phyloP scores from a whole-genome alignment of 1,140 invertebrate genomes.

The Drosophila pruinosa region DNA sequence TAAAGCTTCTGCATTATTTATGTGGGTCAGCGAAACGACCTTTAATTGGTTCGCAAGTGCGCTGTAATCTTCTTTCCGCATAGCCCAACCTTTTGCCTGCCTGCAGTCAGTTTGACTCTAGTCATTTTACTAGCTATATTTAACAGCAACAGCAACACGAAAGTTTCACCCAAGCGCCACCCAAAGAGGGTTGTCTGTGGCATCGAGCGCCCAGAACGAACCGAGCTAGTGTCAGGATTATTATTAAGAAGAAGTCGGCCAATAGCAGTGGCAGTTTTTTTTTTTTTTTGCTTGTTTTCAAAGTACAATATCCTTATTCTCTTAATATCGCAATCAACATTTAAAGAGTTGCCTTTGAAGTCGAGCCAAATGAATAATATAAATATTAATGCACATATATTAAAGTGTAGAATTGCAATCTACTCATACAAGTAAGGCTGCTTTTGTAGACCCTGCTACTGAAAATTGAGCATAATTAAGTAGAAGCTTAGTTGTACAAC shows the following conservation, averaged over 20 bases:
- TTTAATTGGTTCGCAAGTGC: constrained; percentile 73
- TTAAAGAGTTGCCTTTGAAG: background rate
- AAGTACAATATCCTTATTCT: background rate
- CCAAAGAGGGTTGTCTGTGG: background rate
- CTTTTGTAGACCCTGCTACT: background rate
- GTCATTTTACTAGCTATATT: constrained; percentile 44
- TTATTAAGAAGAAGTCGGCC: constrained; percentile 18
- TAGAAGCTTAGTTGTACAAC: background rate
- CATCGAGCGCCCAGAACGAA: background rate
- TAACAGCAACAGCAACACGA: constrained; percentile 31
- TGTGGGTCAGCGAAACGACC: constrained; percentile 74
- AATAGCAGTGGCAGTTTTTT: background rate
- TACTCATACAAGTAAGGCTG: too few relatives aligned
- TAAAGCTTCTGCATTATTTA: constrained; percentile 78
- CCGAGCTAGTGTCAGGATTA: constrained; percentile 5
- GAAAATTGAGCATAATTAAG: constrained; percentile 10
- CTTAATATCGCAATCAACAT: background rate
- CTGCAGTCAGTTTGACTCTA: background rate
- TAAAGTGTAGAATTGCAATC: background rate
- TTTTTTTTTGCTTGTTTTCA: background rate
- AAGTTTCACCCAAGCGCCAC: constrained; percentile 32
- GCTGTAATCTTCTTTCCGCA: constrained; percentile 30
- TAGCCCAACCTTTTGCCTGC: background rate
- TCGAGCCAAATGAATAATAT: background rate
- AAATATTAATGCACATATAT: background rate